Conservation (phyloP, 1,140 invertebrate species). For the Eriosoma lanigerum region DNA sequence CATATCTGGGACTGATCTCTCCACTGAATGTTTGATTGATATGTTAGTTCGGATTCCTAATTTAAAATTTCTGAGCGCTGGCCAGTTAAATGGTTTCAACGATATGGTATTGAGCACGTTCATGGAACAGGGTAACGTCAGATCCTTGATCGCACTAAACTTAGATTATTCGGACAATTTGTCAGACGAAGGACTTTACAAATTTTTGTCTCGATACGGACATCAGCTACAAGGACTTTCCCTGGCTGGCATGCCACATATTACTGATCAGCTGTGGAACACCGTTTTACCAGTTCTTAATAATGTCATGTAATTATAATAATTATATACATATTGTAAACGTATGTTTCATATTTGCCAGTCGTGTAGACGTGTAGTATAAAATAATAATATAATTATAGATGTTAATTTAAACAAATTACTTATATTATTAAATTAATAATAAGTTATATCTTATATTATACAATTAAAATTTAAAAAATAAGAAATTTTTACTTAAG, state of each 20-base stretch:
- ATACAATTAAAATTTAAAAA: too few relatives aligned
- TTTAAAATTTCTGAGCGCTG: conserved; percentile 87
- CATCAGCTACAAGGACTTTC: conserved; percentile 83
- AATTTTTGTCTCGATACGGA: conserved; percentile 87
- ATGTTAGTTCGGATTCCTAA: conserved; percentile 86
- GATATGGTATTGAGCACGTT: conserved; percentile 89
- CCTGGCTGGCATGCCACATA: conserved; percentile 94
- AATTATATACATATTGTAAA: too few relatives aligned
- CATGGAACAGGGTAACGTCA: conserved; percentile 84
- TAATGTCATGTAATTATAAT: conserved; percentile 77
- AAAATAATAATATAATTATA: too few relatives aligned
- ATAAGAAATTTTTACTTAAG: too few relatives aligned
- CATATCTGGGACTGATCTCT: conserved; percentile 94
- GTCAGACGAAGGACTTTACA: conserved; percentile 86
- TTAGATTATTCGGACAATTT: conserved; percentile 94
- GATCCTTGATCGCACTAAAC: conserved; percentile 84
- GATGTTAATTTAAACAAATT: too few relatives aligned
- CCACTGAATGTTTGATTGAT: conserved; percentile 89
- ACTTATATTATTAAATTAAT: too few relatives aligned
- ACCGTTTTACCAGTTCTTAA: conserved; percentile 84
- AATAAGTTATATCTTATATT: too few relatives aligned
- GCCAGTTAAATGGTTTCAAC: conserved; percentile 96
- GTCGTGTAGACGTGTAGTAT: too few relatives aligned
- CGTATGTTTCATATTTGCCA: too few relatives aligned
- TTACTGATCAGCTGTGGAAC: conserved; percentile 96